Percentiles rank a stretch among this genome's conserved stretches.
Conservation (phyloP, 2,888 invertebrate species). For the Acrobasis repandana region DNA sequence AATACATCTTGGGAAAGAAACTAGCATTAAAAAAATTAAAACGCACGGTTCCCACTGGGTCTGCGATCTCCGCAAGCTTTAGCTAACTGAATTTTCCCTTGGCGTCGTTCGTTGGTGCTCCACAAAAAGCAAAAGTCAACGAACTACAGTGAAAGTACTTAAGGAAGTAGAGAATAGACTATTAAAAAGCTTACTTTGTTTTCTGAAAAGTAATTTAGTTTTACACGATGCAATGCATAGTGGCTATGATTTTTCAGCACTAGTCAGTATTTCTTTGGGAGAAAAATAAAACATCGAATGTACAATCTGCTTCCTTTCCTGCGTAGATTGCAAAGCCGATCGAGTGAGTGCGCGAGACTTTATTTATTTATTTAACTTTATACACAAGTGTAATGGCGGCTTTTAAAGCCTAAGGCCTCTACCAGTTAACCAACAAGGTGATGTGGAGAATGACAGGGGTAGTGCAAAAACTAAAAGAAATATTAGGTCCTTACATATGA, state of each 20-base stretch:
- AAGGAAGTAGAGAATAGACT: conserved; percentile 12
- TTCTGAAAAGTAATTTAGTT: conserved; percentile 28
- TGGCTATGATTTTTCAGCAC: conserved; percentile 11
- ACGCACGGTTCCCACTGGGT: conserved; percentile 3
- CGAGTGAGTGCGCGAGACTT: too few relatives aligned
- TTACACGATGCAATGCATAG: conserved; percentile 45
- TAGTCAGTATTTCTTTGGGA: too few relatives aligned
- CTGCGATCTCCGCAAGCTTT: conserved; percentile 17
- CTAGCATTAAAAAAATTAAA: conserved; percentile 9
- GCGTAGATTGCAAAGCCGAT: too few relatives aligned
- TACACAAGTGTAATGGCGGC: too few relatives aligned
- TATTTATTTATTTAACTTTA: too few relatives aligned
- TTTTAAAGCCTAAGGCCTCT: too few relatives aligned
- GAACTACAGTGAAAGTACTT: conserved; percentile 18
- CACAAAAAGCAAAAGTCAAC: conserved; percentile 19
- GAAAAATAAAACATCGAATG: too few relatives aligned
- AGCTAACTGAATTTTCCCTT: conserved; percentile 19
- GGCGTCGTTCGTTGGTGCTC: conserved; percentile 14
- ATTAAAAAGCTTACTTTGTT: conserved; percentile 21
- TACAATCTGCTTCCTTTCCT: too few relatives aligned
- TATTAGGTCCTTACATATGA: too few relatives aligned
- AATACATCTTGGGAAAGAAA: neutral
- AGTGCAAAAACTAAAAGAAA: too few relatives aligned
- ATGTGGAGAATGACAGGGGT: too few relatives aligned
- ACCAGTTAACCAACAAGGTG: too few relatives aligned